A percentile compares a stretch with the other conserved stretches of the same genome.
Conservation (phyloP, 2,113 vertebrate species). For the Lota lota region DNA sequence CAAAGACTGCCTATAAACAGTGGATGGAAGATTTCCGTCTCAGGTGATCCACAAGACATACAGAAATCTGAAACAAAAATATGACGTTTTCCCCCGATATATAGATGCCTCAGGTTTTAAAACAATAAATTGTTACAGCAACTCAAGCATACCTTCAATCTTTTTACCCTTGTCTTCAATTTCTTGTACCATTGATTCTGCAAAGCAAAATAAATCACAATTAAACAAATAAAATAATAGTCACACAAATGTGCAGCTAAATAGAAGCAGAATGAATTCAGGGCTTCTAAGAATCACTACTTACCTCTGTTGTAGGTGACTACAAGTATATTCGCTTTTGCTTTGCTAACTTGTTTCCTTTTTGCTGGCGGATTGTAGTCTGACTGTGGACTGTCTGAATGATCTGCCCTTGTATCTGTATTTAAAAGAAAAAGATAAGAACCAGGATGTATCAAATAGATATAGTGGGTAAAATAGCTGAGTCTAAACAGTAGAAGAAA, state of each 20-base stretch:
- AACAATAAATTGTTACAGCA: not conserved
- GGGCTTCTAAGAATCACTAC: not conserved
- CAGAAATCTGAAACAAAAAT: slow-evolving; percentile 79
- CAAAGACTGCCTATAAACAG: slow-evolving; percentile 92
- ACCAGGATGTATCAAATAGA: too few relatives aligned
- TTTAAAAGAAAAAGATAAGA: too few relatives aligned
- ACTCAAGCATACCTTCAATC: slow-evolving; percentile 76
- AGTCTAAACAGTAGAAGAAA: too few relatives aligned
- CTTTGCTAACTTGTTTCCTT: slow-evolving; percentile 63
- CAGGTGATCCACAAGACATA: slow-evolving; percentile 81
- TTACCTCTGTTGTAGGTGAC: slow-evolving; percentile 57
- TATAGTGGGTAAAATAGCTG: too few relatives aligned
- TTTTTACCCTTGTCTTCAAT: slow-evolving; percentile 70
- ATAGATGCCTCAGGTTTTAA: not conserved
- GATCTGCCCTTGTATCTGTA: slow-evolving; percentile 7
- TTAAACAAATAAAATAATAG: not conserved
- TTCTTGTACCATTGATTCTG: slow-evolving; percentile 78
- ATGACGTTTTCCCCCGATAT: not conserved
- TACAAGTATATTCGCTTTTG: not conserved
- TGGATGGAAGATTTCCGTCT: slow-evolving; percentile 78
- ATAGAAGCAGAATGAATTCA: not conserved
- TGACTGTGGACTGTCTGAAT: slow-evolving; percentile 35
- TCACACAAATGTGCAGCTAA: not conserved
- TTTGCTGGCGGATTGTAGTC: slow-evolving; percentile 74
- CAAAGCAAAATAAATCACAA: slow-evolving; percentile 22